Evolutionary conservation across 2,113 vertebrate genomes (phyloP), one percentile per base, ranked within the genome.

Genomic region (Peromyscus polionotus): DNA sequence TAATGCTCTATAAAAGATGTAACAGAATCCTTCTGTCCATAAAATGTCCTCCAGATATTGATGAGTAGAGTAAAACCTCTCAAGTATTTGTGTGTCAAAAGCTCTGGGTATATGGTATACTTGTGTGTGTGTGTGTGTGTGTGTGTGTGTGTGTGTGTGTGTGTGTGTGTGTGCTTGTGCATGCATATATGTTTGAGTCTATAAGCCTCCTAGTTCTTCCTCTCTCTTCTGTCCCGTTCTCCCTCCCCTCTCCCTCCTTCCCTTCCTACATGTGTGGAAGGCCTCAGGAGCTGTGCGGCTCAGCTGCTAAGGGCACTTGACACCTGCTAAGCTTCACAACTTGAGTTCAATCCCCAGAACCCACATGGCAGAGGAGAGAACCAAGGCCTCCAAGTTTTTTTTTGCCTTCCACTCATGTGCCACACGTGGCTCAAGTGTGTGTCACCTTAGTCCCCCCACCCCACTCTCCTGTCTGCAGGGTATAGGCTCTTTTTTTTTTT

Each of bases 11-110:
- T 97, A 97, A 98, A 98, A 98, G 85, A 95, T 93, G 95, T 93
- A 73, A 97, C 97, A 94, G 98, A 98, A 98, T 98, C 96, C 85
- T 88, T 91, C 83, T 97, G 98, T 96, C 95, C 79, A 95, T 97
- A 98, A 98, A 96, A 76, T 81, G 48, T 70, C 94, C 85, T 79
- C 97, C 85, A 94, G 96, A 85, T 97, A 97, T 63, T 76, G 95
- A 88, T 68, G 93, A 94, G 84, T 0, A 0, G 2, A 59, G 61
- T 92, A 88, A 94, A 97, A 80, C 36, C 79, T 97, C 90, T 96
- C 75, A 90, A 94, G 86, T 10, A 36, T 65, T 33, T 90, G 57
- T 4, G 88, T 84, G 68, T 24, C 92, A 89, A 88, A 97, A 97
- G 83, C 7, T 36, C 83, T 94, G 0, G 0, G 65, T 91, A 88